Evolutionary conservation across 2,888 invertebrate species (phyloP), one percentile per base, ranked within the genome.

Genomic region (Caenorhabditis sp.): DNA sequence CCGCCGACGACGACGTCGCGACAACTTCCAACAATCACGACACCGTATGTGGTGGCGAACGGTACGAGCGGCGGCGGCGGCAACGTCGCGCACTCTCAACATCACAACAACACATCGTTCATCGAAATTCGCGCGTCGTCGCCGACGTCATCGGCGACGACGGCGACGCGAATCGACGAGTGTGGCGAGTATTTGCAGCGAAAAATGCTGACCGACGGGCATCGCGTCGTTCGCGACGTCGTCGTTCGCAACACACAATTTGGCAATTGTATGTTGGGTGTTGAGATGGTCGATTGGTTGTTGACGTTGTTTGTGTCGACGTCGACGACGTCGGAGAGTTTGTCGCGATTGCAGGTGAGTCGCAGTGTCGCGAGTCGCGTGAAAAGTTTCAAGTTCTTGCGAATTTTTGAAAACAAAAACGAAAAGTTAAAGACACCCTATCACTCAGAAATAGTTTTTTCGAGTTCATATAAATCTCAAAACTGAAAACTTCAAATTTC

Each of bases 221-320:
- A 84, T 31, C 64, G 60, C 64, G 66, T 84, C 21, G 77, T 85
- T 23, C 57, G 82, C 10, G 83, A 85, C 24, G 70, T 83, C 17
- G 61, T 69, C 14, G 64, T 75, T 0, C 78, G 82, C 17, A 76
- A 81, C 58, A 67, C 64, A 76, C 63, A 77, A 31, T 82, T 78
- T 60, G 69, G 78, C 91, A 68, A 92, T 84, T 92, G 92, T 87
- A 92, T 93, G 86, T 92, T 93, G 12, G 93, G 93, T 69, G 92
- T 92, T 0, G 93, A 93, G 88, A 91, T 93, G 89, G 93, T 93
- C 57, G 93, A 93, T 88, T 94, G 93, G 93, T 88, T 93, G 74
- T 89, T 93, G 81, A 91, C 70, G 37, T 58, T 74, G 51, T 60
- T 69, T 69, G 60, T 78, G 36, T 71, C 72, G 66, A 69, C 78